Evolutionary conservation across 2,113 vertebrate genomes (phyloP).

Genomic region (Burhinus bistriatus): DNA sequence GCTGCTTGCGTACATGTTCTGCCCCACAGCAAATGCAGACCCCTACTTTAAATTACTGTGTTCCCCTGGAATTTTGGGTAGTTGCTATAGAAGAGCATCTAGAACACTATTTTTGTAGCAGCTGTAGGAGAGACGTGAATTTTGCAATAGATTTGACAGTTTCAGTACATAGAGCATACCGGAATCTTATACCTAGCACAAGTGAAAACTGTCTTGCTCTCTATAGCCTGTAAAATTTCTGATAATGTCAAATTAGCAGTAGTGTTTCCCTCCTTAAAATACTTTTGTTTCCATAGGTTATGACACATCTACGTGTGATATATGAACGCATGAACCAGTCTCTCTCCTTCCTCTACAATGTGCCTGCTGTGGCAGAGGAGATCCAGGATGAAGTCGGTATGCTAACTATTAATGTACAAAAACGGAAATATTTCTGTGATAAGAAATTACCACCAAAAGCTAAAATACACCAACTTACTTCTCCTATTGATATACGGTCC

Average conservation of each 20-base stretch:
- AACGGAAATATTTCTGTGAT: background rate
- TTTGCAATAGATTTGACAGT: background rate
- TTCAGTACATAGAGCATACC: background rate
- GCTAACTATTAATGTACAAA: constrained; percentile 16
- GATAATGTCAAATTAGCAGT: background rate
- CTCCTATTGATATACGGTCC: background rate
- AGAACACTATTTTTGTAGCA: background rate
- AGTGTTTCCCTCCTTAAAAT: background rate
- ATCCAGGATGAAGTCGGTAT: constrained; percentile 98
- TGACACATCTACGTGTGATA: constrained; percentile 97
- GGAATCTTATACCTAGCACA: background rate
- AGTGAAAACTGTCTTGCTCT: background rate
- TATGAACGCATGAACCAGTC: constrained; percentile 99
- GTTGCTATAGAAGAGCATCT: background rate
- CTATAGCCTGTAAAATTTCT: background rate
- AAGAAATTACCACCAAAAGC: background rate
- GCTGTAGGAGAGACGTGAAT: background rate
- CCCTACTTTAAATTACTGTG: background rate
- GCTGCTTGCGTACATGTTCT: background rate
- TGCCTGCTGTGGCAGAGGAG: constrained; percentile 90
- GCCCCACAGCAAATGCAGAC: background rate
- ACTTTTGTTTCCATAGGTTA: constrained; percentile 76
- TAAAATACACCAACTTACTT: background rate
- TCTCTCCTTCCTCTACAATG: constrained; percentile 94
- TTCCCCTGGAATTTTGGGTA: background rate